These are phyloP conservation scores for Knipowitschia caucasica DNA, from an alignment of 2,797 vertebrate species.

Conservation along the genomic window DNA sequence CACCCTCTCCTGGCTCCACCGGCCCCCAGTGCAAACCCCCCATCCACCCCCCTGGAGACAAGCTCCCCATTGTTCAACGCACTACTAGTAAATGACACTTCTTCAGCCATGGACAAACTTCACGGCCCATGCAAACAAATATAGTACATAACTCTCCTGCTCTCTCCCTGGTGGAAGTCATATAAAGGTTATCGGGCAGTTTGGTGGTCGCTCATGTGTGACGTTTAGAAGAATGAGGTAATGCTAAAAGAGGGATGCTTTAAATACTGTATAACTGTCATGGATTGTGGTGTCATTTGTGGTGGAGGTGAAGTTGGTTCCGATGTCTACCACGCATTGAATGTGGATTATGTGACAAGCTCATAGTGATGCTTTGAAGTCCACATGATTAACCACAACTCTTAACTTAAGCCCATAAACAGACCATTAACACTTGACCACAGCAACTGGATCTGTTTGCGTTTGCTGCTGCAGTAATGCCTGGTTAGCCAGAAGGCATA, in stretches of 20 bases:
- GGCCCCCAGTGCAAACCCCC: constrained; percentile 50
- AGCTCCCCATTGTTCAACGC: constrained; percentile 77
- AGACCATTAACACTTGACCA: constrained; percentile 67
- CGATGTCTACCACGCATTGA: constrained; percentile 37
- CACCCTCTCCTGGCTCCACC: constrained; percentile 59
- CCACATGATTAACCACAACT: constrained; percentile 69
- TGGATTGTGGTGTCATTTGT: constrained; percentile 12
- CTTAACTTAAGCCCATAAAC: constrained; percentile 70
- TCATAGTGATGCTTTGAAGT: constrained; percentile 28
- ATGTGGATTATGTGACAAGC: constrained; percentile 30
- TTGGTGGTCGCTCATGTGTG: constrained; percentile 26
- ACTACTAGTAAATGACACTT: constrained; percentile 79
- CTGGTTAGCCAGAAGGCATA: constrained; percentile 24
- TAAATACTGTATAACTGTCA: not conserved
- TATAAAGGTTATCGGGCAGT: constrained; percentile 38
- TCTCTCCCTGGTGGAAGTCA: constrained; percentile 37
- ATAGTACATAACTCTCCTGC: constrained; percentile 20
- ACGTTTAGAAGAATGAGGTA: constrained; percentile 28
- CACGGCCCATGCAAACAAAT: constrained; percentile 50
- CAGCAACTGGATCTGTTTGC: constrained; percentile 66
- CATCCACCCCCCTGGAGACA: constrained; percentile 72
- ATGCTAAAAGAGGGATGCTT: constrained; percentile 4
- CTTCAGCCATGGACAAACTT: constrained; percentile 72
- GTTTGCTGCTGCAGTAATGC: constrained; percentile 31
- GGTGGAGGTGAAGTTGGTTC: constrained; percentile 34